These are phyloP conservation scores for Criorhina ranunculi DNA, from an alignment of 2,888 invertebrate species.

Conservation along the genomic window DNA sequence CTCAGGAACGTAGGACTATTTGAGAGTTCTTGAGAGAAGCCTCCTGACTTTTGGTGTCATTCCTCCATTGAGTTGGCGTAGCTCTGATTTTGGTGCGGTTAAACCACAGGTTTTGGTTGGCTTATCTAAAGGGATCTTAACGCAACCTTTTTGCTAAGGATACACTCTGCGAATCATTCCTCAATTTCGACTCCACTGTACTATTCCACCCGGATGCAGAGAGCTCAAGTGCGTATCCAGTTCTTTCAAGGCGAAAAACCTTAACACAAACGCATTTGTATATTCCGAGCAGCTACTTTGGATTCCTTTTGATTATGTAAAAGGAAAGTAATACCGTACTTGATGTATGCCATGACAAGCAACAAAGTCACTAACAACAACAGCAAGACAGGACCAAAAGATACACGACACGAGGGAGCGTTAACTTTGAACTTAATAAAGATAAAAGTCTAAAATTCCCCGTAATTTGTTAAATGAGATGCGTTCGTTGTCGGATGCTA, in stretches of 20 bases:
- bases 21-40: too few species aligned
- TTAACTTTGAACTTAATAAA: conserved; percentile 60
- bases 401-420: conserved; percentile 20
- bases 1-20: too few species aligned
- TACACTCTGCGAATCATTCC: background rate
- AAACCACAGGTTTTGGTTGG: too few species aligned
- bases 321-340: conserved; percentile 28
- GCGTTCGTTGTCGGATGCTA: conserved; percentile 23
- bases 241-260: background rate
- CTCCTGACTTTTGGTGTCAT: too few species aligned
- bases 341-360: conserved; percentile 9
- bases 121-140: too few species aligned
- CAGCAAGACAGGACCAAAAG: background rate
- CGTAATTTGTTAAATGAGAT: conserved; percentile 26
- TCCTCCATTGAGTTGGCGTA: too few species aligned
- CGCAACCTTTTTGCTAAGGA: too few species aligned
- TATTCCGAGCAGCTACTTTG: conserved; percentile 2
- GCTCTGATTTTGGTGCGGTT: too few species aligned
- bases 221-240: conserved; percentile 2
- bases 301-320: conserved; percentile 22
- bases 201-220: background rate
- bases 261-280: conserved; percentile 10
- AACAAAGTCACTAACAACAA: conserved; percentile 20
- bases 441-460: conserved; percentile 49
- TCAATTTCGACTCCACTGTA: conserved; percentile 1